Conservation (phyloP, 2,113 vertebrate genomes). For the Laticauda colubrina region DNA sequence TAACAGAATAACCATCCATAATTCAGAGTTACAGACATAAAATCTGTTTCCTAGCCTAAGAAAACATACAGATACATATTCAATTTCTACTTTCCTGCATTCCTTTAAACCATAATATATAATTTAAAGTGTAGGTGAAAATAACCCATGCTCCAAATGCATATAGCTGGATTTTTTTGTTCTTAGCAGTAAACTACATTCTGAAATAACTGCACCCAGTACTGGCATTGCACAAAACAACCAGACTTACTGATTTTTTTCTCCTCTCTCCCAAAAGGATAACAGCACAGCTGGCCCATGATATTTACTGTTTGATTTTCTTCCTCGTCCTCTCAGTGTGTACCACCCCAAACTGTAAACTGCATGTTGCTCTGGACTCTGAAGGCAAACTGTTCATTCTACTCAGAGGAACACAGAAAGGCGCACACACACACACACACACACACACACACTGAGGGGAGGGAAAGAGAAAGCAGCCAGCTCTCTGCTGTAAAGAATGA, state of each 20-base stretch:
- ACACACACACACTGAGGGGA: slow-evolving; percentile 2
- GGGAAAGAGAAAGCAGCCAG: slow-evolving; percentile 29
- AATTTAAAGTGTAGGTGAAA: background rate
- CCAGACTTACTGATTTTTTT: slow-evolving; percentile 90
- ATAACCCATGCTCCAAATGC: background rate
- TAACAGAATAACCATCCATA: slow-evolving; percentile 33
- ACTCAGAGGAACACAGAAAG: background rate
- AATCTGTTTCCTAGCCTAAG: background rate
- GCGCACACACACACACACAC: background rate
- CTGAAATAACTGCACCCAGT: slow-evolving; percentile 31
- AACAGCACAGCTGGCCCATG: slow-evolving; percentile 98
- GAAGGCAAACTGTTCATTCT: slow-evolving; percentile 44
- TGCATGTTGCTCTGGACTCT: slow-evolving; percentile 25
- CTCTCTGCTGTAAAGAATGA: slow-evolving; percentile 41
- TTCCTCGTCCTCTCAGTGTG: slow-evolving; percentile 43
- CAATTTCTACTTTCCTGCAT: slow-evolving; percentile 31
- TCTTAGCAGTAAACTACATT: slow-evolving; percentile 25
- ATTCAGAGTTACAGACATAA: slow-evolving; percentile 18
- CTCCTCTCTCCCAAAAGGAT: slow-evolving; percentile 87
- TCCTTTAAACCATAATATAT: slow-evolving; percentile 18
- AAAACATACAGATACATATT: slow-evolving; percentile 19
- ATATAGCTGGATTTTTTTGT: slow-evolving; percentile 2
- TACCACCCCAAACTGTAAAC: slow-evolving; percentile 49
- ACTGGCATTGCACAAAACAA: slow-evolving; percentile 1
- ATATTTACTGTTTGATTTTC: slow-evolving; percentile 60